Percentiles rank a stretch among this genome's conserved stretches.
Conservation (phyloP, 2,113 vertebrate species). For the Coreoperca whiteheadi region DNA sequence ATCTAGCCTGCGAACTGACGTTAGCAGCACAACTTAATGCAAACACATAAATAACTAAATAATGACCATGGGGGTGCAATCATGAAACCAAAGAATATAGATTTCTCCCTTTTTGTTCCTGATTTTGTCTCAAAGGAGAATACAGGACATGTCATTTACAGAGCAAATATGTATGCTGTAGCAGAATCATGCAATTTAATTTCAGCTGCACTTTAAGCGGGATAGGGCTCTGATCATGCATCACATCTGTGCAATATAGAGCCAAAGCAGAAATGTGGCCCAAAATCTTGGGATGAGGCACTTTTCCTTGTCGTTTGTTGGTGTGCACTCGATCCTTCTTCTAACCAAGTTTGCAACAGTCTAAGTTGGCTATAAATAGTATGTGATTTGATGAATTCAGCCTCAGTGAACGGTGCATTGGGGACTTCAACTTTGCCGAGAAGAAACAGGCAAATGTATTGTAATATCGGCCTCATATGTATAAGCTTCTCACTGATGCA, state of each 20-base stretch:
- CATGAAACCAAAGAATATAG: not conserved
- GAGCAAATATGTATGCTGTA: not conserved
- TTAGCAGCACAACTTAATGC: not conserved
- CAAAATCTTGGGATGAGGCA: not conserved
- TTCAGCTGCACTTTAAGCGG: not conserved
- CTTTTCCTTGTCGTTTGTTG: not conserved
- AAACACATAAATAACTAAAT: no score
- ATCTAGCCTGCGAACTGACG: not conserved
- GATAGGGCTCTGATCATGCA: constrained; percentile 16
- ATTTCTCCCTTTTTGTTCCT: not conserved
- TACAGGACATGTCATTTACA: not conserved
- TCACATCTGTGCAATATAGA: constrained; percentile 29
- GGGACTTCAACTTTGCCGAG: constrained; percentile 12
- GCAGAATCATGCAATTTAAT: not conserved
- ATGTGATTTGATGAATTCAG: constrained; percentile 36
- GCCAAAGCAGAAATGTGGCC: constrained; percentile 23
- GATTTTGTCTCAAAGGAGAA: not conserved
- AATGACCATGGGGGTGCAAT: not conserved
- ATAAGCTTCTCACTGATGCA: constrained; percentile 37
- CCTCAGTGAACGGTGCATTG: constrained; percentile 12
- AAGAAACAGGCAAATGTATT: constrained; percentile 39
- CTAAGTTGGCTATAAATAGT: constrained; percentile 15
- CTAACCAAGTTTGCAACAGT: constrained; percentile 13
- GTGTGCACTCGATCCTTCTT: not conserved
- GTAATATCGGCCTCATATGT: constrained; percentile 36